Base-by-base conservation (phyloP, 2,888 invertebrate species). In the Gymnoscelis rufifasciata region DNA sequence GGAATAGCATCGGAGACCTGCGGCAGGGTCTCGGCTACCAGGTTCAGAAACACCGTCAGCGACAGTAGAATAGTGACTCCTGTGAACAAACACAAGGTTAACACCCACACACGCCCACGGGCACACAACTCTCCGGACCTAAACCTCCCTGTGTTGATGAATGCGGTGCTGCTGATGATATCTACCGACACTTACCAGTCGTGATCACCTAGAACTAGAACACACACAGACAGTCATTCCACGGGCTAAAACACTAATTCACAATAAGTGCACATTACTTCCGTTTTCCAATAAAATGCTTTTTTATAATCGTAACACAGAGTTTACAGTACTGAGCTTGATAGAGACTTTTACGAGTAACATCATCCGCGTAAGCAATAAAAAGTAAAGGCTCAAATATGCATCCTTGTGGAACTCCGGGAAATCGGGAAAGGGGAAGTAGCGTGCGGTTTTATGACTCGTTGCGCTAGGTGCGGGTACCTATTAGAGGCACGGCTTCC, bases 1-100 rank as follows among this genome's bases (percentile, higher is more conserved):
- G 99, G 98, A 91, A 99, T 97, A 90, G 98, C 98, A 91, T 98
- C 98, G 90, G 98, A 98, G 90, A 98, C 98, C 92, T 97, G 97
- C 90, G 98, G 98, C 94, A 98, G 96, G 90, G 98, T 97, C 93
- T 98, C 98, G 74, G 98, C 97, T 90, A 99, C 98, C 92, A 98
- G 95, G 92, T 98, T 97, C 92, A 98, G 95, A 93, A 99, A 99
- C 92, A 99, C 98, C 92, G 98, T 98, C 92, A 99, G 95, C 90
- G 98, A 98, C 89, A 99, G 96, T 90, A 98, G 95, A 91, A 98
- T 97, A 91, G 97, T 97, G 91, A 98, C 97, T 92, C 97, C 97
- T 97, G 95, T 89, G 95, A 95, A 91, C 92, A 91, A 91, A 91
- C 84, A 90, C 77, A 90, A 74, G 76, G 87, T 90, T 89, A 90